Evolutionary conservation across 1,140 invertebrate species (phyloP).

Genomic region (Aporrectodea caliginosa): DNA sequence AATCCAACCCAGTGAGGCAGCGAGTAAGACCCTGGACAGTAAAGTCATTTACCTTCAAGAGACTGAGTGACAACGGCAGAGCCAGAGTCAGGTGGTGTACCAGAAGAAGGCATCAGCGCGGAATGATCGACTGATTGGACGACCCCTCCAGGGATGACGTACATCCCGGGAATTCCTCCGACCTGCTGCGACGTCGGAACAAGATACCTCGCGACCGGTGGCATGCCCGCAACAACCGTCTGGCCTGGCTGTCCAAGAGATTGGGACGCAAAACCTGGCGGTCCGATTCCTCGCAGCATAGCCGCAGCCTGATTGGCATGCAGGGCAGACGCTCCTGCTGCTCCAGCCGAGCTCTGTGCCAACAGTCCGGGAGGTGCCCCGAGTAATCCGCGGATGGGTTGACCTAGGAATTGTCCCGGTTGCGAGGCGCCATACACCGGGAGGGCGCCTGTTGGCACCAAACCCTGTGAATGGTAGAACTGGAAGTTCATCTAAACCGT

Average conservation of each 20-base stretch:
- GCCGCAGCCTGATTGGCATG: neutral
- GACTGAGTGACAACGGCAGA: too few species aligned
- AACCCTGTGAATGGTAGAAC: neutral
- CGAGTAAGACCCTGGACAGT: too few species aligned
- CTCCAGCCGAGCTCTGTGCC: neutral
- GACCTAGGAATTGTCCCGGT: neutral
- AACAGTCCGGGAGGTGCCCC: neutral
- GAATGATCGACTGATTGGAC: too few species aligned
- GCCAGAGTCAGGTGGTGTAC: too few species aligned
- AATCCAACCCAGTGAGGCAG: too few species aligned
- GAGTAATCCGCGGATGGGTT: neutral
- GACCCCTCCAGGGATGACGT: too few species aligned
- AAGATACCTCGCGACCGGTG: too few species aligned
- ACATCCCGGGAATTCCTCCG: too few species aligned
- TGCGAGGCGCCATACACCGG: neutral
- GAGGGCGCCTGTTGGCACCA: neutral
- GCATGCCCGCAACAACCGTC: neutral
- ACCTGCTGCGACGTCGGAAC: too few species aligned
- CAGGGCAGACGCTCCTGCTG: neutral
- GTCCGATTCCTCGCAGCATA: neutral
- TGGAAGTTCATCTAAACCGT: neutral
- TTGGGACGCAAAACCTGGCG: neutral
- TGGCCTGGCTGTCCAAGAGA: neutral
- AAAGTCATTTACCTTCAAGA: too few species aligned
- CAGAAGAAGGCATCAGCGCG: too few species aligned